Base-by-base conservation (phyloP, 2,113 vertebrate genomes). In the Brevimyrus niger region DNA sequence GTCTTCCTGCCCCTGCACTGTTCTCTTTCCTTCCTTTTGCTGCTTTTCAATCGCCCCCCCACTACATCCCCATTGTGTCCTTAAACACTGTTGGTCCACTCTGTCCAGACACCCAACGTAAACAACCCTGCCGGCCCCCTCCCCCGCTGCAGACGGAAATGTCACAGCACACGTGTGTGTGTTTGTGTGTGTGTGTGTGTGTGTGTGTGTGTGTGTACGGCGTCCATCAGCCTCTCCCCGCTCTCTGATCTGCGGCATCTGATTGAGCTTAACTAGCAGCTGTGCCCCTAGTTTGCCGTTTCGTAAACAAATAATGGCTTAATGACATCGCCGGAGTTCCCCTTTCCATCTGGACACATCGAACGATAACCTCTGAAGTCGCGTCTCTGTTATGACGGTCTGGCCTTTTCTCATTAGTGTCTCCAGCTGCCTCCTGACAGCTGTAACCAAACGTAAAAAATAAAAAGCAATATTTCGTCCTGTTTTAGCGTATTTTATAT, bases 11-110 rank as follows among this genome's bases (percentile, higher is more conserved):
- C 85, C 89, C 88, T 83, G 50, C 10, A 13, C 80, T 31, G 61
- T 88, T 86, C 88, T 61, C 87, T 42, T 92, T 92, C 91, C 91
- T 90, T 90, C 90, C 88, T 35, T 91, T 92, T 84, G 89, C 44
- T 21, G 23, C 38, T 47, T 31, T 44, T 88, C 48, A 85, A 80
- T 91, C 85, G 4, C 31, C 85, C 15, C 23, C 58, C 90, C 51
- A 21, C 51, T 17, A 21, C 82, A 35, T 53, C 90, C 82, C 89
- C 31, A 89, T 91, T 92, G 90, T 90, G 89, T 89, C 27, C 38
- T 15, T 35, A 31, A 53, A 35, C 47, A 35, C 85, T 53, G 50
- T 31, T 21, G 46, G 83, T n/a, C 50, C 50, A 35, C 50, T 53
- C 27, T 35, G 48, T 53, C 48, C 85, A 87, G 47, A 53, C 50